phyloP scores from a whole-genome alignment of 1,140 invertebrate genomes.

The Armadillidium nasatum region DNA sequence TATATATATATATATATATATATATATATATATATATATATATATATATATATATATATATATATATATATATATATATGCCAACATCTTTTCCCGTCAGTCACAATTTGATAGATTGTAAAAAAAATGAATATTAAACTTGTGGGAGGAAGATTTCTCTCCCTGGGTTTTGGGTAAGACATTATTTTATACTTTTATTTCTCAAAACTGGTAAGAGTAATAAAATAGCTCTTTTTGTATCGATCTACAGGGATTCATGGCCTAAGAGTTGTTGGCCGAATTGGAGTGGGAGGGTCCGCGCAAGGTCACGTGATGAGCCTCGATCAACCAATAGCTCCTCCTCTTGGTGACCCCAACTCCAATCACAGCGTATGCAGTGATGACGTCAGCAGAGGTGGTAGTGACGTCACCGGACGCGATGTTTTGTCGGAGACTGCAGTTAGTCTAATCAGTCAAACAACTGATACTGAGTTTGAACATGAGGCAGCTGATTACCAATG shows the following conservation, averaged over 20 bases:
- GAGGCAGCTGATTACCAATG: constrained; percentile 84
- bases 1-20: no score
- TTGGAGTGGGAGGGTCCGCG: constrained; percentile 41
- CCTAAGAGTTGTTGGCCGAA: constrained; percentile 44
- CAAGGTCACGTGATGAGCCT: constrained; percentile 37
- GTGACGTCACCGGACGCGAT: constrained; percentile 34
- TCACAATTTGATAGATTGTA: no score
- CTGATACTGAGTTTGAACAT: constrained; percentile 68
- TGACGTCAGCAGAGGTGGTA: constrained; percentile 34
- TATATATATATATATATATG: no score
- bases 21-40: no score
- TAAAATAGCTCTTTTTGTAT: background rate
- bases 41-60: no score
- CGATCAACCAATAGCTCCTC: constrained; percentile 29
- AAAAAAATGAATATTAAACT: no score
- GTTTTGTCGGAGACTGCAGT: constrained; percentile 27
- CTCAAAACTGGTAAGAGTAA: background rate
- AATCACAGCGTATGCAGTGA: constrained; percentile 29
- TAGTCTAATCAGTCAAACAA: constrained; percentile 38
- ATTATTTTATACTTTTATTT: no score
- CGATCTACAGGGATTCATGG: constrained; percentile 41
- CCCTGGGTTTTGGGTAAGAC: no score
- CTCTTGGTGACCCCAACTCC: constrained; percentile 27
- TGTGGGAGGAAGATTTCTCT: no score
- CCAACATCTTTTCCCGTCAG: no score